A percentile compares a stretch with the other conserved stretches of the same genome.
phyloP scores from a whole-genome alignment of 2,888 invertebrate genomes.

The Andrena trimmerana region DNA sequence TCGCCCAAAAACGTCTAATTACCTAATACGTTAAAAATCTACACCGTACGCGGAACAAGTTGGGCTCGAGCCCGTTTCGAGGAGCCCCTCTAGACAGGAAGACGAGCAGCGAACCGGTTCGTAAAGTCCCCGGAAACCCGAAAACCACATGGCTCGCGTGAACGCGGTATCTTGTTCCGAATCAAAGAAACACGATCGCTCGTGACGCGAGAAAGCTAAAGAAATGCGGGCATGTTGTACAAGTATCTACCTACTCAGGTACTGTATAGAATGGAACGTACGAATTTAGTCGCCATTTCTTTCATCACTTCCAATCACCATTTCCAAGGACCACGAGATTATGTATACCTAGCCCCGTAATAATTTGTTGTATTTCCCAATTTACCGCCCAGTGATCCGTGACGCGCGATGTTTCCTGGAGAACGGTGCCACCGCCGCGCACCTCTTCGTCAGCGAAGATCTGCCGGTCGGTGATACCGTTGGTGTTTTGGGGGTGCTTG shows the following conservation, averaged over 20 bases:
- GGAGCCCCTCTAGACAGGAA: neutral
- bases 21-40: neutral
- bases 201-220: neutral
- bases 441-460: slow-evolving; percentile 96
- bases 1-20: no score
- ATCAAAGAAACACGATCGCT: slow-evolving; percentile 27
- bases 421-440: slow-evolving; percentile 96
- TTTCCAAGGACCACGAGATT: no score
- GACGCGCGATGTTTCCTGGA: slow-evolving; percentile 96
- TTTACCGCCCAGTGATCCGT: slow-evolving; percentile 87
- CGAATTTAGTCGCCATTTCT: neutral
- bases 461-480: slow-evolving; percentile 92
- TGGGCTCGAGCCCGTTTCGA: neutral
- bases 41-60: neutral
- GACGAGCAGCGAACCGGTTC: slow-evolving; percentile 19
- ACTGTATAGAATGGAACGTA: neutral
- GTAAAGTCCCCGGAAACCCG: slow-evolving; percentile 43
- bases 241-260: no score
- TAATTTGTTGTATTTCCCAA: neutral
- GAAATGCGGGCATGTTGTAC: slow-evolving; percentile 3
- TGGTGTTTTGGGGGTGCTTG: slow-evolving; percentile 92
- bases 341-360: neutral
- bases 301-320: neutral
- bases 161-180: slow-evolving; percentile 1
- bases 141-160: slow-evolving; percentile 43